A percentile compares a stretch with the other conserved stretches of the same genome.
Evolutionary conservation across 2,797 vertebrate genomes (phyloP).

Genomic region (Melanotaenia pygmaea): DNA sequence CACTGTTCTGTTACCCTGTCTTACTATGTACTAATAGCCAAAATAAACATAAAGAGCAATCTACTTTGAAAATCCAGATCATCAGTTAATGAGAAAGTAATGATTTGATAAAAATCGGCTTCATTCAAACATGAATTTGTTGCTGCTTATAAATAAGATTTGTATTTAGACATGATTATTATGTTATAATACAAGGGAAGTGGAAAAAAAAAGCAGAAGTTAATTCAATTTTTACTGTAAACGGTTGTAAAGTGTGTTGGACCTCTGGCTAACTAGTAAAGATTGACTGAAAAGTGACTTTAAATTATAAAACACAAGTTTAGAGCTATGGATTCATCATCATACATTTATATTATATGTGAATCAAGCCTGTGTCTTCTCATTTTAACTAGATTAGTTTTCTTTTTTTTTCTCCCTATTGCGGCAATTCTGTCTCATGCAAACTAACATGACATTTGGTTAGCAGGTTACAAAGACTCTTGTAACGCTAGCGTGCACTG

Average conservation of each 20-base stretch:
- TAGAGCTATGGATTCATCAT: too few species aligned
- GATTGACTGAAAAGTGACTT: not conserved
- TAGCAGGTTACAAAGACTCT: not conserved
- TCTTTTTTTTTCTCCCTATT: not conserved
- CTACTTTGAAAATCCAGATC: not conserved
- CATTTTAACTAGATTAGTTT: not conserved
- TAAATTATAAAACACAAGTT: too few species aligned
- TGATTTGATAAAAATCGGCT: not conserved
- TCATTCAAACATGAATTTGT: not conserved
- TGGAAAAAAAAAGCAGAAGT: too few species aligned
- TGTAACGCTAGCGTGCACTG: not conserved
- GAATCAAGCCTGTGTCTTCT: not conserved
- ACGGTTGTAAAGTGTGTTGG: too few species aligned
- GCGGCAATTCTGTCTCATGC: not conserved
- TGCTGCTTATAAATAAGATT: not conserved
- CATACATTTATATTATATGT: not conserved
- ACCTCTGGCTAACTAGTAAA: not conserved
- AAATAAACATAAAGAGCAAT: not conserved
- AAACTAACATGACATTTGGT: conserved; percentile 8
- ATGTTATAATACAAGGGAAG: too few species aligned
- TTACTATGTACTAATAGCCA: not conserved
- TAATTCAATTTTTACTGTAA: too few species aligned
- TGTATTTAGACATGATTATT: not conserved
- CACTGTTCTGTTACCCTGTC: not conserved
- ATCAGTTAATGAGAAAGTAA: too few species aligned